These are phyloP conservation scores for Kryptolebias ocellatus DNA, from an alignment of 2,797 vertebrate genomes.

Conservation along the genomic window DNA sequence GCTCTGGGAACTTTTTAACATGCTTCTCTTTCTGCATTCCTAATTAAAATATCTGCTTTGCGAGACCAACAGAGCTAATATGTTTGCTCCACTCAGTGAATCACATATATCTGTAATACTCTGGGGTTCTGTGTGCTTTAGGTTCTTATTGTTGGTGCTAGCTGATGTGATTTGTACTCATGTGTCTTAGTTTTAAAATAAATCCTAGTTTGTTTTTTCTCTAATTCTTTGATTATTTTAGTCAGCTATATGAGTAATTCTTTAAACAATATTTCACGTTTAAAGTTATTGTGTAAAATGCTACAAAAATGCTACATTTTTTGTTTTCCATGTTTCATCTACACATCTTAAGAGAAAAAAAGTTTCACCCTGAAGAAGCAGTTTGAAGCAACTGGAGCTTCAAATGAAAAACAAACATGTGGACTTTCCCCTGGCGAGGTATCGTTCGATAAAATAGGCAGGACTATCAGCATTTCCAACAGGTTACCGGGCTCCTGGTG, in stretches of 20 bases:
- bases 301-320: background rate
- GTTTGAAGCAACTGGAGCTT: constrained; percentile 5
- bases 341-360: background rate
- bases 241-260: background rate
- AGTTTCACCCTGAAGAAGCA: background rate
- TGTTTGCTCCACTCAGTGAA: background rate
- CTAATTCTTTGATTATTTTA: background rate
- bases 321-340: background rate
- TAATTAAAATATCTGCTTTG: background rate
- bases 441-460: constrained; percentile 9
- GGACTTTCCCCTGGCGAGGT: background rate
- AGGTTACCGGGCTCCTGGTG: constrained; percentile 33
- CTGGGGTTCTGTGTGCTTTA: background rate
- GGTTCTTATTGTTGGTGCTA: constrained; percentile 1
- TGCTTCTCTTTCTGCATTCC: background rate
- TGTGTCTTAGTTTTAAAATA: constrained; percentile 3
- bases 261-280: no score
- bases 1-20: background rate
- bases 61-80: background rate
- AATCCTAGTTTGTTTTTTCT: background rate
- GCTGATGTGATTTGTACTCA: background rate
- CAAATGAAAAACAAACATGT: constrained; percentile 12
- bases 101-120: background rate
- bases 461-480: constrained; percentile 34
- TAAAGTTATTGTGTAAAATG: no score